These are phyloP conservation scores for Bucco capensis DNA, from an alignment of 2,113 vertebrate species.

Conservation along the genomic window DNA sequence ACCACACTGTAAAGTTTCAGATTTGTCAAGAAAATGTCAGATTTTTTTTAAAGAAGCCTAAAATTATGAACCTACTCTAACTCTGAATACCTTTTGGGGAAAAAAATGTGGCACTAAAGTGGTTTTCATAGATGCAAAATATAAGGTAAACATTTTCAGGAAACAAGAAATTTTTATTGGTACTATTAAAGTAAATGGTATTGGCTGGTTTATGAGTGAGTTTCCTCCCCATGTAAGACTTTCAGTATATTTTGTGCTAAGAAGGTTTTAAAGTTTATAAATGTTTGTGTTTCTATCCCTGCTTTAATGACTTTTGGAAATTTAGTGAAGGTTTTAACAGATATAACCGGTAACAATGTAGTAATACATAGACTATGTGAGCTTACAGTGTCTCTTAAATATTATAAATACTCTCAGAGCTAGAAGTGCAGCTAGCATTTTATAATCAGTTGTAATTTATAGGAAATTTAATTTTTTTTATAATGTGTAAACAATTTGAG, in stretches of 20 bases:
- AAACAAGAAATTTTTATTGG: not conserved
- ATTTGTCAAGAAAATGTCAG: not conserved
- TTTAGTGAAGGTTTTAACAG: not conserved
- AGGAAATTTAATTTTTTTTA: conserved; percentile 11
- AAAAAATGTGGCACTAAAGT: not conserved
- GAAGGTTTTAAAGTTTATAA: not conserved
- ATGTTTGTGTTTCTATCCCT: not conserved
- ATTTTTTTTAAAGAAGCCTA: not conserved
- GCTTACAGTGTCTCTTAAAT: not conserved
- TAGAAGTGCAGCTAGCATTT: not conserved
- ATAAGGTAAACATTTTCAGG: not conserved
- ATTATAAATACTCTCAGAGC: not conserved
- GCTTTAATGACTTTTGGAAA: not conserved
- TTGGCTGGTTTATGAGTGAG: not conserved
- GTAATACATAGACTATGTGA: not conserved
- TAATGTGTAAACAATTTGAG: not conserved
- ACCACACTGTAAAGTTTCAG: not conserved
- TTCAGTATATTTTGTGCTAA: not conserved
- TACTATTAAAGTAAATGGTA: not conserved
- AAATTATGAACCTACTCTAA: not conserved
- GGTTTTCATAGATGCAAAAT: not conserved
- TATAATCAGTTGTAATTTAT: not conserved
- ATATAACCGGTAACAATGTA: not conserved
- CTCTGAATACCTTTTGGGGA: not conserved
- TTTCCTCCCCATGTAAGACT: not conserved